Evolutionary conservation across 2,113 vertebrate species (phyloP), one percentile per base, ranked within the genome.

Genomic region (Corvus moneduloides): DNA sequence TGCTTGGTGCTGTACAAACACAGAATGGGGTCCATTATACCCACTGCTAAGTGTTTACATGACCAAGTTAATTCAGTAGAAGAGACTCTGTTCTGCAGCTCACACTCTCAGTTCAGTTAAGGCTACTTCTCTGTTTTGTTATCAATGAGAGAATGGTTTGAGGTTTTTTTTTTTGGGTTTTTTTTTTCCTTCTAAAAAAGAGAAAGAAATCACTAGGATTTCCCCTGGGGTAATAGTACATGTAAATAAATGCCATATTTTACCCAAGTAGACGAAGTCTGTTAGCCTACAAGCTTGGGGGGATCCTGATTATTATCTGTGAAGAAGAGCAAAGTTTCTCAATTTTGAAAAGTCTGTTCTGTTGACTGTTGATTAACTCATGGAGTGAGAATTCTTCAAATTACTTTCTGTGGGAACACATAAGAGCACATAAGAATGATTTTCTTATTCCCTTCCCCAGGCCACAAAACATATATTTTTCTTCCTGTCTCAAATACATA

Each of bases 1-100:
- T 75, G 19, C 32, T 52, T 76, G 54, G 18, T 80, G 28, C 20
- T 73, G 14, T 28, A 23, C 48, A 83, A 85, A 71, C 14, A 28
- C 18, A 59, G 23, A 87, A 54, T 6, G 4, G 16, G 6, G 4
- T 49, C n/a, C 32, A 16, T 64, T 69, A 51, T 11, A 80, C 4
- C 6, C 1, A 0, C 9, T 35, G 5, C 16, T 67, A n/a, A 23
- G 3, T 54, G 59, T 5, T 28, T 41, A 41, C 15, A 33, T 22
- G 51, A 41, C 17, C 7, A 69, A 33, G 21, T 43, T 86, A 54
- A 43, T 56, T 77, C 49, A 39, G 11, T 16, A 82, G 11, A 64
- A 41, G 10, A 74, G 58, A 35, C 11, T 24, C 7, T 67, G 11
- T 28, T 58, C 37, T 66, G 10, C 52, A 87, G 11, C 13, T 26